These are phyloP conservation scores for Ochlodes sylvanus DNA, from an alignment of 2,888 invertebrate genomes.

Conservation along the genomic window DNA sequence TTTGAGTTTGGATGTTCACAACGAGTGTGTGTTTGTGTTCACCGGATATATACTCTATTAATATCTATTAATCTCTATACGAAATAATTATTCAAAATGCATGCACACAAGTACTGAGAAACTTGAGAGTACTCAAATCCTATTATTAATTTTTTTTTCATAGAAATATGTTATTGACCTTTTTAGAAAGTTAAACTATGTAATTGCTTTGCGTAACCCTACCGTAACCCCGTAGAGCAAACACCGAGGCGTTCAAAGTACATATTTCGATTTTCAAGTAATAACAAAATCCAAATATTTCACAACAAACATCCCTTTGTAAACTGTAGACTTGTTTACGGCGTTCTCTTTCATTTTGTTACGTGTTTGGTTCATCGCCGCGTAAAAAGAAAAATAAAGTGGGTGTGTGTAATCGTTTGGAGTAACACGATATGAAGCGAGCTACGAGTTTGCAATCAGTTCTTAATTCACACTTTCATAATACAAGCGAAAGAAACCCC, in stretches of 20 bases:
- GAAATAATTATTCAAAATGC: too few species aligned
- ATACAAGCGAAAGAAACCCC: background rate
- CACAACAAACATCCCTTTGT: background rate
- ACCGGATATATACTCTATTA: too few species aligned
- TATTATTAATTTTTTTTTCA: too few species aligned
- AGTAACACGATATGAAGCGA: background rate
- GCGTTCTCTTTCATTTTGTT: slow-evolving; percentile 8
- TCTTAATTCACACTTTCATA: background rate
- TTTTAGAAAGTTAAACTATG: too few species aligned
- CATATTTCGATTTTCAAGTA: background rate
- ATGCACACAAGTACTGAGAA: too few species aligned
- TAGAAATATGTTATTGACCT: too few species aligned
- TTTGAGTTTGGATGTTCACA: too few species aligned
- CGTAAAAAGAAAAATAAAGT: slow-evolving; percentile 3
- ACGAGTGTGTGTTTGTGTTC: too few species aligned
- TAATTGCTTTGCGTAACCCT: too few species aligned
- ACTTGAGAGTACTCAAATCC: too few species aligned
- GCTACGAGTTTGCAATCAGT: background rate
- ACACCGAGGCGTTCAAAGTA: background rate
- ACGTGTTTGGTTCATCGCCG: slow-evolving; percentile 2
- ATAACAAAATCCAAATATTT: background rate
- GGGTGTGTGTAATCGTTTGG: background rate
- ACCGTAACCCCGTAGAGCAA: background rate
- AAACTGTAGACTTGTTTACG: background rate
- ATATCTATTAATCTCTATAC: too few species aligned